Evolutionary conservation across 2,113 vertebrate genomes (phyloP).

Genomic region (Hystrix brachyura): DNA sequence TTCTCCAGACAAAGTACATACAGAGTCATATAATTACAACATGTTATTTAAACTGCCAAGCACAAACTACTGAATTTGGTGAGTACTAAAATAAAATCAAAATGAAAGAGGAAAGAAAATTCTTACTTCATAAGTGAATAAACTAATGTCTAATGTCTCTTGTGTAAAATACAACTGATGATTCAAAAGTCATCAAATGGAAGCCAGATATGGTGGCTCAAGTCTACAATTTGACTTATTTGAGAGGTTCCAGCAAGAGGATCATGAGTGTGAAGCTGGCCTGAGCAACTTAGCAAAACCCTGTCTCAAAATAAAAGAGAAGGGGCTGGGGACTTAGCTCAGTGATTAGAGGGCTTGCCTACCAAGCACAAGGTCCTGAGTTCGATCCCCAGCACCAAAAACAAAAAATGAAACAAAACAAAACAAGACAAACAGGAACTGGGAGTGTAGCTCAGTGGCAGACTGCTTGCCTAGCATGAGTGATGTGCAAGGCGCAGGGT

Average conservation of each 20-base stretch:
- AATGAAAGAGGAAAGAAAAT: slow-evolving; percentile 16
- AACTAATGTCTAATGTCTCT: neutral
- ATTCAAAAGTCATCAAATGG: neutral
- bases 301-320: neutral
- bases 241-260: neutral
- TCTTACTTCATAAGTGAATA: neutral
- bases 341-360: neutral
- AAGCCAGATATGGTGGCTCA: neutral
- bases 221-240: neutral
- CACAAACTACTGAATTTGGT: neutral
- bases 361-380: too few relatives aligned
- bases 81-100: slow-evolving; percentile 19
- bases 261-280: neutral
- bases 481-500: too few relatives aligned
- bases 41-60: neutral
- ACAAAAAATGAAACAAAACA: neutral
- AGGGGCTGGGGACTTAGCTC: neutral
- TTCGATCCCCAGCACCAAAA: too few relatives aligned
- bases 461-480: neutral
- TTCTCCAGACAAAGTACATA: neutral
- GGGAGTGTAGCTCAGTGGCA: neutral
- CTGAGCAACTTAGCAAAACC: neutral
- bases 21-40: neutral
- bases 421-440: neutral
- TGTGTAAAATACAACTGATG: neutral